Percentiles rank a stretch among this genome's conserved stretches.
These are phyloP conservation scores for Platorchestia sp. DNA, from an alignment of 1,140 invertebrate genomes.

Conservation along the genomic window DNA sequence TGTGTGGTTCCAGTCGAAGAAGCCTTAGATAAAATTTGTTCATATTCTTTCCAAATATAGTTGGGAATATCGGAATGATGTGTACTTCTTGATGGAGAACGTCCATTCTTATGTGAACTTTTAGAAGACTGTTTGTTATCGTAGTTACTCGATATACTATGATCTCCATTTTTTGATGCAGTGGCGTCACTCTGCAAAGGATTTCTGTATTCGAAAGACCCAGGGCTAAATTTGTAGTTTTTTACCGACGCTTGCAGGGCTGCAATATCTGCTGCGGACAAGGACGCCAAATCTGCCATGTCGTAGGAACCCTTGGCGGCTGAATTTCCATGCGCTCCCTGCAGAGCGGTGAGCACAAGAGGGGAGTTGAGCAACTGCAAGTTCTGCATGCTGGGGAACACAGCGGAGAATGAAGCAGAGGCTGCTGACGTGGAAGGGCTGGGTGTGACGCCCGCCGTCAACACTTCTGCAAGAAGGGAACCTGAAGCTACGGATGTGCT, in stretches of 20 bases:
- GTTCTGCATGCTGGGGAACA: background rate
- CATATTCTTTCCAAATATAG: background rate
- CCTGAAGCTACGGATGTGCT: background rate
- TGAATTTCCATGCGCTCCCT: background rate
- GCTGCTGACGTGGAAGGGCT: background rate
- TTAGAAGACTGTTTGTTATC: constrained; percentile 40
- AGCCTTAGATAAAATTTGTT: background rate
- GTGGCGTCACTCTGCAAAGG: background rate
- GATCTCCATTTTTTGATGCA: constrained; percentile 10
- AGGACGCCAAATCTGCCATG: background rate
- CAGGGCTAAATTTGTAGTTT: background rate
- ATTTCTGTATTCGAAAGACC: background rate
- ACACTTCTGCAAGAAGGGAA: background rate
- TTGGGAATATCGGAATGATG: background rate
- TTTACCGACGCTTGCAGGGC: background rate
- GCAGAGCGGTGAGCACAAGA: background rate
- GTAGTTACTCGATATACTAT: background rate
- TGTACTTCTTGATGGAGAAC: background rate
- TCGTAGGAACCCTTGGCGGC: background rate
- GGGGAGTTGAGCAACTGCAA: background rate
- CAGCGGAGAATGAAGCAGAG: background rate
- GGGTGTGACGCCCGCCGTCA: background rate
- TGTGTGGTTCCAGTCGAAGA: background rate
- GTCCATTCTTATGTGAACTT: constrained; percentile 11
- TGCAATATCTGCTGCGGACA: background rate